Percentiles rank a stretch among this genome's conserved stretches.
Evolutionary conservation across 2,888 invertebrate genomes (phyloP).

Genomic region (Cinara cedri): DNA sequence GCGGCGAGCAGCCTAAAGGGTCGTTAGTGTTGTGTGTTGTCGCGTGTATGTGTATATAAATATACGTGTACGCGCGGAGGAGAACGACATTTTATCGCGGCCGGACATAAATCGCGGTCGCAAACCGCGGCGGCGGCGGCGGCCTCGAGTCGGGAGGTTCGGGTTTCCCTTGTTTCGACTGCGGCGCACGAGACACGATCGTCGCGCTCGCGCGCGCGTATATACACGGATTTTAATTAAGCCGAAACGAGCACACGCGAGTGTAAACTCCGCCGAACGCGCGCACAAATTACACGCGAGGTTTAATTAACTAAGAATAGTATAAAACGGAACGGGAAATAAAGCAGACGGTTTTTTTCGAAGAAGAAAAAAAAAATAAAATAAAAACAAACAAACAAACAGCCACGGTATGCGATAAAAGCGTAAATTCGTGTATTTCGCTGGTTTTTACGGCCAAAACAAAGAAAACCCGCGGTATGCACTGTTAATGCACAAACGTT

Average conservation of each 20-base stretch:
- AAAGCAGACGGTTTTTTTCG: too few relatives aligned
- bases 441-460: too few relatives aligned
- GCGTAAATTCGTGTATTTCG: too few relatives aligned
- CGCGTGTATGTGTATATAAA: too few relatives aligned
- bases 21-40: slow-evolving; percentile 12
- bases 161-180: slow-evolving; percentile 27
- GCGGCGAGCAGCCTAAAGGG: slow-evolving; percentile 2
- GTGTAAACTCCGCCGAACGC: not conserved
- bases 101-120: slow-evolving; percentile 25
- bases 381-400: not conserved
- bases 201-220: not conserved
- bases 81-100: slow-evolving; percentile 31
- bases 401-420: too few relatives aligned
- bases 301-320: slow-evolving; percentile 23
- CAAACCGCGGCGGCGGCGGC: not conserved
- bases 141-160: slow-evolving; percentile 27
- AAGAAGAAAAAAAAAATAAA: slow-evolving; percentile 9
- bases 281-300: not conserved
- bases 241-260: not conserved
- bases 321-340: too few relatives aligned
- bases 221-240: slow-evolving; percentile 45
- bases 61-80: not conserved
- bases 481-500: too few relatives aligned
- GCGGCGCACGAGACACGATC: slow-evolving; percentile 23
- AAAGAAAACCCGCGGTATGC: too few relatives aligned